These are phyloP conservation scores for Chelonus formosanus DNA, from an alignment of 2,888 invertebrate genomes.

Conservation along the genomic window DNA sequence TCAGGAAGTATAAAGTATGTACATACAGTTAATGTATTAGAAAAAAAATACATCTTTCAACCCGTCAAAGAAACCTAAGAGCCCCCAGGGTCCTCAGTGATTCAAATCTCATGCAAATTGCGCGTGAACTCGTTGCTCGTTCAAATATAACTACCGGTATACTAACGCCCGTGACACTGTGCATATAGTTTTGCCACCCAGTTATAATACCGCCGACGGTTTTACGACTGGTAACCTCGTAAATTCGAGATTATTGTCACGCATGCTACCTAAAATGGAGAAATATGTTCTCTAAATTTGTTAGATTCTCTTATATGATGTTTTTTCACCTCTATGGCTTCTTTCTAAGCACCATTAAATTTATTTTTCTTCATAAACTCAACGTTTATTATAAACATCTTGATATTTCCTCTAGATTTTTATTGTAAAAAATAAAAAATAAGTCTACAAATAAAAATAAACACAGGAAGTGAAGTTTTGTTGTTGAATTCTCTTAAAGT, in stretches of 20 bases:
- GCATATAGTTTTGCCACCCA: constrained; percentile 33
- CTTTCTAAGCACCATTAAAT: not conserved
- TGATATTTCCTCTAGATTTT: no score
- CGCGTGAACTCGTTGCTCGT: constrained; percentile 35
- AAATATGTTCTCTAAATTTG: constrained; percentile 21
- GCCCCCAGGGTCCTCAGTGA: constrained; percentile 37
- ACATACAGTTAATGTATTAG: not conserved
- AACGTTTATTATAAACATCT: no score
- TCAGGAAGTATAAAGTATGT: not conserved
- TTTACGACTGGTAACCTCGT: constrained; percentile 41
- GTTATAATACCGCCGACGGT: constrained; percentile 24
- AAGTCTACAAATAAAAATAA: no score
- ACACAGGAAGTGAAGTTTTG: no score
- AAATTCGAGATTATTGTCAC: constrained; percentile 37
- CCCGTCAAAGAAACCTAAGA: constrained; percentile 5
- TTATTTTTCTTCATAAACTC: no score
- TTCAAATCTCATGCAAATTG: constrained; percentile 50
- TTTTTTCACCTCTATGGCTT: not conserved
- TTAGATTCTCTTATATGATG: not conserved
- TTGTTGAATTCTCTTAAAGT: no score
- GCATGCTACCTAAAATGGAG: constrained; percentile 7
- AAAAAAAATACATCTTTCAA: constrained; percentile 21
- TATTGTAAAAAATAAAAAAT: no score
- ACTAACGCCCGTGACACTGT: constrained; percentile 18
- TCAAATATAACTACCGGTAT: constrained; percentile 23